Evolutionary conservation across 2,888 invertebrate species (phyloP).

Genomic region (Lymantria monacha): DNA sequence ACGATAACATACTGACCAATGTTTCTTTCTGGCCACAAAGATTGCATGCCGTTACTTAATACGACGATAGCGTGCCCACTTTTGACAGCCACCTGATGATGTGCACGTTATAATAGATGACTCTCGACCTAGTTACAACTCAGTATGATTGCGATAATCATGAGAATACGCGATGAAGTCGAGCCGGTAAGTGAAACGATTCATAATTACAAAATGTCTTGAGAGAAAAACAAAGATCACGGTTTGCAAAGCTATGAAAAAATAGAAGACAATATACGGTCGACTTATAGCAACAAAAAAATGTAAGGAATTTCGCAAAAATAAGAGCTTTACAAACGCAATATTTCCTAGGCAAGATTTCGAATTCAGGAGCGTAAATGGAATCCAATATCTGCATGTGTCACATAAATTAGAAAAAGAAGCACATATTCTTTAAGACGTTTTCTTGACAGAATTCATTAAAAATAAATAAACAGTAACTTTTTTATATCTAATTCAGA

Average conservation of each 20-base stretch:
- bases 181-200: constrained; percentile 4
- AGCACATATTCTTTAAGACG: too few relatives aligned
- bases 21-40: background rate
- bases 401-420: too few relatives aligned
- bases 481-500: too few relatives aligned
- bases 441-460: too few relatives aligned
- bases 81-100: constrained; percentile 32
- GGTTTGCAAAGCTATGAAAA: background rate
- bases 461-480: too few relatives aligned
- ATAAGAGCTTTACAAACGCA: constrained; percentile 8
- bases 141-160: constrained; percentile 25
- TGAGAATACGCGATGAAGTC: constrained; percentile 18
- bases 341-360: constrained; percentile 11
- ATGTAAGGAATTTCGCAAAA: constrained; percentile 17
- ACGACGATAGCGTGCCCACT: constrained; percentile 29
- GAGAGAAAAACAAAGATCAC: background rate
- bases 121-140: constrained; percentile 22
- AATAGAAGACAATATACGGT: too few relatives aligned
- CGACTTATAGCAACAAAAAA: background rate
- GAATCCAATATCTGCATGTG: background rate
- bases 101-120: constrained; percentile 29
- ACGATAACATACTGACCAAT: constrained; percentile 2
- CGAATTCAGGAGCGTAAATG: constrained; percentile 6
- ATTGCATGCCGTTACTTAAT: constrained; percentile 23
- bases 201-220: constrained; percentile 1